Evolutionary conservation across 2,888 invertebrate genomes (phyloP), one percentile per base, ranked within the genome.

Genomic region (Disparrhopalites patrizii): DNA sequence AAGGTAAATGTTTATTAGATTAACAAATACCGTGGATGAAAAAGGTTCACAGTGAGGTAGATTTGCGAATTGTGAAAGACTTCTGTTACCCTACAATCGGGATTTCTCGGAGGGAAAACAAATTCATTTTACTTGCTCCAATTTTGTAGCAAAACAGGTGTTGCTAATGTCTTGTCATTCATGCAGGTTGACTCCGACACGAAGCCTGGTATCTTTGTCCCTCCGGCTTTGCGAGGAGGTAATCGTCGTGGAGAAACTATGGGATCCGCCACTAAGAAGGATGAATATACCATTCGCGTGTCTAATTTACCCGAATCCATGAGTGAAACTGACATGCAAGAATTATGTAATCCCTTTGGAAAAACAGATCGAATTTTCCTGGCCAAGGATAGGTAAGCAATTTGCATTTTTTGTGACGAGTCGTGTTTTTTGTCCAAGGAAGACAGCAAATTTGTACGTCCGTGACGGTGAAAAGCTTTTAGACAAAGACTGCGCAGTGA

Each of bases 221-320:
- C 95, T 2, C 96, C 96, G 0, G 89, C 86, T 78, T 81, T 93
- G 81, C 86, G 95, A 68, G 95, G 93, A 66, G 62, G 68, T 43
- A 55, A 38, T 52, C 93, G 93, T 68, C 86, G 91, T 51, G 82
- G 87, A 76, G 83, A 91, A 79, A 80, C 87, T 76, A 83, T 88
- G 83, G 79, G 81, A 50, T 83, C 85, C 78, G 79, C 79, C 27
- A 63, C 63, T 54, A 84, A 88, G 55, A 85, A 90, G 23, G 91
- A 92, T 74, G 92, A 93, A 76, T 90, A 91, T 2, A 97, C 99
- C 15, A 94, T 99, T 75, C 88, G 98, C 74, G 95, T 99, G 71
- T 95, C 97, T 13, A 99, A 99, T 81, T 83, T 99, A 56, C 95
- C 97, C 2, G 96, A 97, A 80, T 95, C 94, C 70, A 95, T 96